phyloP scores from a whole-genome alignment of 2,113 vertebrate genomes.

The Ageneiosus marmoratus region DNA sequence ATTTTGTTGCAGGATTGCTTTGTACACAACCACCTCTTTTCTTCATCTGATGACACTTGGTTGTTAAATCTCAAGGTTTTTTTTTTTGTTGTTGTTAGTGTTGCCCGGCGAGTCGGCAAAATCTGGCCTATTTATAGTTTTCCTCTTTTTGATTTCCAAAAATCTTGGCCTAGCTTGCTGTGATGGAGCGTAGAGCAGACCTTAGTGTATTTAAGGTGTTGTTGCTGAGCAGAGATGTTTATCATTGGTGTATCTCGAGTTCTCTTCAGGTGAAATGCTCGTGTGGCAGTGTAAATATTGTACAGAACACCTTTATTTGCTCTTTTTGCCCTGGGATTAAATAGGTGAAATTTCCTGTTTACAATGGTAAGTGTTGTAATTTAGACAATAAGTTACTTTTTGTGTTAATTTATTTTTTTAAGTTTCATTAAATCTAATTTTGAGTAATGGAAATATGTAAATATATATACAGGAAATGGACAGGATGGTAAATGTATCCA shows the following conservation, averaged over 20 bases:
- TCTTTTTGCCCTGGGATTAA: slow-evolving; percentile 39
- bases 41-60: not conserved
- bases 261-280: slow-evolving; percentile 18
- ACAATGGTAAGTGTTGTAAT: slow-evolving; percentile 66
- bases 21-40: not conserved
- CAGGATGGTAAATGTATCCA: not conserved
- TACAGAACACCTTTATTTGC: slow-evolving; percentile 55
- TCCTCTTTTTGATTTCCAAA: not conserved
- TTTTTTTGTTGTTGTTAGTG: no score
- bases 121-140: not conserved
- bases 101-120: not conserved
- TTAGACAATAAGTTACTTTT: slow-evolving; percentile 3
- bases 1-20: not conserved
- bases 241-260: not conserved
- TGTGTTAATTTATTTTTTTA: not conserved
- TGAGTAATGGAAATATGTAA: slow-evolving; percentile 13
- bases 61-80: not conserved
- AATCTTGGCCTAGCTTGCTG: not conserved
- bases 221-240: slow-evolving; percentile 6
- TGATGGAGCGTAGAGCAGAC: not conserved
- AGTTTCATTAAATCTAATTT: not conserved
- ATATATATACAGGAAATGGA: not conserved
- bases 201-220: not conserved
- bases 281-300: slow-evolving; percentile 64
- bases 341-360: slow-evolving; percentile 48